Conservation (phyloP, 2,888 invertebrate species). For the Cephus rjabovi region DNA sequence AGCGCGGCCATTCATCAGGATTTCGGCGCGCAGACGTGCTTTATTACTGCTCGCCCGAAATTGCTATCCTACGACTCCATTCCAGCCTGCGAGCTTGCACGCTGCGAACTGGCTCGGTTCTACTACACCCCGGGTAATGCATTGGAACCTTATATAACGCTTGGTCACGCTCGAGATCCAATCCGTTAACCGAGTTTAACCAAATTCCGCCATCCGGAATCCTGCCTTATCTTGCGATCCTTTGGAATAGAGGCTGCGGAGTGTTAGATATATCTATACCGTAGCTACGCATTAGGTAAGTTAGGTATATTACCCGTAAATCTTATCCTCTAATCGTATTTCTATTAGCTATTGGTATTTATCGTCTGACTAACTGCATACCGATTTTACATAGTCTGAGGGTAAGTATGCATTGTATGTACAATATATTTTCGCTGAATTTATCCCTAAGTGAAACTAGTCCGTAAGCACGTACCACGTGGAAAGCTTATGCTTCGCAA, state of each 20-base stretch:
- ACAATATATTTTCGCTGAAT: neutral
- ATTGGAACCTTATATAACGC: constrained; percentile 62
- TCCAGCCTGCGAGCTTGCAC: constrained; percentile 47
- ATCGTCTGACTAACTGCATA: neutral
- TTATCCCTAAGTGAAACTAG: neutral
- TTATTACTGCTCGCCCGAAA: constrained; percentile 67
- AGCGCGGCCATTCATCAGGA: constrained; percentile 67
- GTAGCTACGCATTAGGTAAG: neutral
- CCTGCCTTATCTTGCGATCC: constrained; percentile 28
- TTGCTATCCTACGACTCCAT: constrained; percentile 68
- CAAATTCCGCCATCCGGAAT: constrained; percentile 47
- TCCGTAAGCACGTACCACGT: neutral
- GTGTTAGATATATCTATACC: neutral
- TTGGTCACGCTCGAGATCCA: constrained; percentile 49
- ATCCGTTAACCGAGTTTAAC: constrained; percentile 56
- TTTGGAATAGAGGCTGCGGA: neutral
- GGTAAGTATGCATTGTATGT: neutral
- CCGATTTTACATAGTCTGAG: neutral
- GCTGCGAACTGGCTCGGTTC: constrained; percentile 37
- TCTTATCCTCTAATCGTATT: neutral
- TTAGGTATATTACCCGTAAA: neutral
- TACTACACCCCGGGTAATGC: constrained; percentile 51
- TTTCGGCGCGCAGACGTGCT: constrained; percentile 67
- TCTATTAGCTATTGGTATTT: neutral
- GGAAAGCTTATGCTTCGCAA: neutral